Conservation (phyloP, 2,113 vertebrate species). For the Psophia crepitans region DNA sequence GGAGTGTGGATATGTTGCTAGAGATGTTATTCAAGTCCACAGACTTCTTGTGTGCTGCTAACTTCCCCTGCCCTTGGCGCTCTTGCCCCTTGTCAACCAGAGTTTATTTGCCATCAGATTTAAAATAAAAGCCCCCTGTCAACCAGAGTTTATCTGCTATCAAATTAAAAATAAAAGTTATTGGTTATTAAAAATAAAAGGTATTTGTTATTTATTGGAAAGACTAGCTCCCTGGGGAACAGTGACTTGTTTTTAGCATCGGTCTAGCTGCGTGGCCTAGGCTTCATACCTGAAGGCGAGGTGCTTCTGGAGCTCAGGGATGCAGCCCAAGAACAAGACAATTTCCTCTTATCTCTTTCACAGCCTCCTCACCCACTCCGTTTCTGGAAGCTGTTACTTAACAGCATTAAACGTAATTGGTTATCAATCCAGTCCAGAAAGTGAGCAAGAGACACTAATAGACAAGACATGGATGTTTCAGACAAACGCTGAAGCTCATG, state of each 20-base stretch:
- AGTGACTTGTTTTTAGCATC: background rate
- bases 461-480: background rate
- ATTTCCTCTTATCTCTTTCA: background rate
- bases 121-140: background rate
- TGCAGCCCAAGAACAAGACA: background rate
- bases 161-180: background rate
- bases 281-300: background rate
- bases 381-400: conserved; percentile 20
- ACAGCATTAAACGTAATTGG: background rate
- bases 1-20: background rate
- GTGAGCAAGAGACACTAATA: background rate
- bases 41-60: background rate
- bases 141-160: background rate
- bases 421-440: conserved; percentile 25
- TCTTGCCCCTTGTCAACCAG: background rate
- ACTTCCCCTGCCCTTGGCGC: background rate
- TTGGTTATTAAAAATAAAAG: background rate
- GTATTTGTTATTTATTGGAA: background rate
- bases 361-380: background rate
- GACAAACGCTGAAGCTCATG: background rate
- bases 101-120: background rate
- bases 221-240: background rate
- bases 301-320: background rate
- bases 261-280: background rate
- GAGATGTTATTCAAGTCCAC: background rate